phyloP scores from a whole-genome alignment of 2,888 invertebrate species.

The Dexiosoma caninum region DNA sequence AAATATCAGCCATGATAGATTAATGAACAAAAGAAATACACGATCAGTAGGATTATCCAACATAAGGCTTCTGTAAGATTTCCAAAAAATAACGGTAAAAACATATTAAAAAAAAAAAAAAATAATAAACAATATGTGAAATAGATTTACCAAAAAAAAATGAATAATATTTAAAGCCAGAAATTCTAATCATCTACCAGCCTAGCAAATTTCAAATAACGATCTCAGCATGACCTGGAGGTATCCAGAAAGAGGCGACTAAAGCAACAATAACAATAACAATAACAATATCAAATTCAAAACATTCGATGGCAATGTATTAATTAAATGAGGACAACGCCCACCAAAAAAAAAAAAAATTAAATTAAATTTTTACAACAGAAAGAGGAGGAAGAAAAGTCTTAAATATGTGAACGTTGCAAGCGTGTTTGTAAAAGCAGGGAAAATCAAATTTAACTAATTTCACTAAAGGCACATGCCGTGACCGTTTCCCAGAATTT shows the following conservation, averaged over 20 bases:
- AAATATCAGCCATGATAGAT: background rate
- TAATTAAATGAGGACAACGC: slow-evolving; percentile 63
- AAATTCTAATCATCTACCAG: slow-evolving; percentile 60
- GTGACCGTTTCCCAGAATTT: slow-evolving; percentile 5
- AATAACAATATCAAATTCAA: slow-evolving; percentile 41
- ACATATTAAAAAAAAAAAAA: background rate
- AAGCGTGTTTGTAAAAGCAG: slow-evolving; percentile 49
- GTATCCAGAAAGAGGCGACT: background rate
- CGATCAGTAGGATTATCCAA: slow-evolving; percentile 50
- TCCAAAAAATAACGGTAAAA: slow-evolving; percentile 27
- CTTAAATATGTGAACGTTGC: background rate
- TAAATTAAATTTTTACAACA: slow-evolving; percentile 20
- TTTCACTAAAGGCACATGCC: slow-evolving; percentile 24
- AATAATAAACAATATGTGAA: slow-evolving; percentile 3
- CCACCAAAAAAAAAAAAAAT: slow-evolving; percentile 10
- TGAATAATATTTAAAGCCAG: slow-evolving; percentile 24
- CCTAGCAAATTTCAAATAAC: slow-evolving; percentile 21
- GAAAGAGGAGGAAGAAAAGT: slow-evolving; percentile 23
- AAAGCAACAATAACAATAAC: slow-evolving; percentile 14
- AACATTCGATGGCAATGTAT: slow-evolving; percentile 53
- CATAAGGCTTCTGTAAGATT: slow-evolving; percentile 52
- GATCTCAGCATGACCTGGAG: background rate
- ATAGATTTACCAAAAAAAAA: slow-evolving; percentile 6
- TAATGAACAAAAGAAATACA: slow-evolving; percentile 10
- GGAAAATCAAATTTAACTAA: background rate